Percentiles rank a stretch among this genome's conserved stretches.
Evolutionary conservation across 2,797 vertebrate species (phyloP).

Genomic region (Poeciliopsis turneri): DNA sequence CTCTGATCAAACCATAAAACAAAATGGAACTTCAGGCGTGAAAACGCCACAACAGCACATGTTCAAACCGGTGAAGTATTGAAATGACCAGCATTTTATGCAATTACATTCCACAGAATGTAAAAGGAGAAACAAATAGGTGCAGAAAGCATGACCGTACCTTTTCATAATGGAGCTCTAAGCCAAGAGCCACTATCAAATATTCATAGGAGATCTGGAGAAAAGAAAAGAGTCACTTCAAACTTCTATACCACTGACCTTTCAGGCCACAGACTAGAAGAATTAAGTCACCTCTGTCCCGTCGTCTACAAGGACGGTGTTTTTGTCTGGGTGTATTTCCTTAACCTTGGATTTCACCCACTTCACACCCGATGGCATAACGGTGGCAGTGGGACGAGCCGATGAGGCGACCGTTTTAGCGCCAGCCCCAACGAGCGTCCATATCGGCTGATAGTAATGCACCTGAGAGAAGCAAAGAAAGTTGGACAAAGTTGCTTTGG

Average conservation of each 20-base stretch:
- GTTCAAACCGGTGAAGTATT: background rate
- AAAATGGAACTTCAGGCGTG: background rate
- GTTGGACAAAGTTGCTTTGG: background rate
- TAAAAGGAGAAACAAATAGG: background rate
- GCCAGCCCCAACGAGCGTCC: constrained; percentile 96
- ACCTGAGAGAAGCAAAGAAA: constrained; percentile 74
- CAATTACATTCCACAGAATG: background rate
- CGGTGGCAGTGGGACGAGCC: constrained; percentile 81
- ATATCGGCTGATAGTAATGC: constrained; percentile 97
- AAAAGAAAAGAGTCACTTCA: constrained; percentile 6
- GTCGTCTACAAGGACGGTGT: constrained; percentile 83
- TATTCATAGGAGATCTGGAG: constrained; percentile 93
- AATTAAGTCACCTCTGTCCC: constrained; percentile 82
- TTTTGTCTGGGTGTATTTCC: constrained; percentile 89
- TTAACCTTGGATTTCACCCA: constrained; percentile 91
- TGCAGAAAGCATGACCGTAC: constrained; percentile 67
- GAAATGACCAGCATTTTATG: background rate
- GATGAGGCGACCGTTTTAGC: constrained; percentile 86
- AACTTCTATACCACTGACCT: background rate
- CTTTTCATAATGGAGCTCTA: constrained; percentile 93
- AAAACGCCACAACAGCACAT: background rate
- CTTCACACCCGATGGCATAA: constrained; percentile 90
- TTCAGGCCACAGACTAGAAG: background rate
- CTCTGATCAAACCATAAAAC: background rate
- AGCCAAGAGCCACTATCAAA: constrained; percentile 93